Evolutionary conservation across 2,888 invertebrate genomes (phyloP), one percentile per base, ranked within the genome.

Genomic region (Plebejus melissa): DNA sequence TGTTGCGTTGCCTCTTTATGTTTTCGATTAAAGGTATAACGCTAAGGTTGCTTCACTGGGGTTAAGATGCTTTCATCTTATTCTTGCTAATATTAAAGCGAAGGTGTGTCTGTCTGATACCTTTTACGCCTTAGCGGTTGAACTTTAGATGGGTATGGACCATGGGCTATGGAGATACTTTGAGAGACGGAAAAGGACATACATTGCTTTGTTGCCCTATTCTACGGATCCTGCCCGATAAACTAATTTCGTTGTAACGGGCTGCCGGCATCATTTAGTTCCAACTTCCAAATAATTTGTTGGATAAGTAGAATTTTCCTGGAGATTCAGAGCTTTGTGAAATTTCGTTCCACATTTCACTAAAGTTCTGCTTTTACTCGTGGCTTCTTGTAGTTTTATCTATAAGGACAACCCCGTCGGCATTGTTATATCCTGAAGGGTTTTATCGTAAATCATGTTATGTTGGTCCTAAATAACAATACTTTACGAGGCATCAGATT

Each of bases 401-500:
- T 65, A 4, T 11, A 65, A 13, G 32, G 13, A 16, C 32, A 13
- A 1, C 22, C 32, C 65, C 16, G 65, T 13, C 65, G 65, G 65
- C 65, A 46, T 46, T 72, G 28, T 72, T 28, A 72, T 50, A 4
- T 50, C 54, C 72, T 28, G 28, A 11, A 69, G 69, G 57, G 71
- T 85, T 93, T 92, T 92, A 93, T 88, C 84, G 84, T 93, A 93
- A 93, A 93, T 91, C 92, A 88, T 86, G 79, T 80, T 89, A 92
- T 91, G 92, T 91, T 88, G 90, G 88, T 89, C 84, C 88, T 91
- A 91, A 93, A 91, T 91, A 92, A 90, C 91, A 89, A 88, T 82
- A 84, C 89, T 92, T 93, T 91, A 93, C 88, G 89, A 89, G 86
- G 83, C 86, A 85, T 85, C 80, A 82, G 84, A 88, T 88, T 89